Evolutionary conservation across 2,113 vertebrate species (phyloP).

Genomic region (Tympanuchus pallidicinctus): DNA sequence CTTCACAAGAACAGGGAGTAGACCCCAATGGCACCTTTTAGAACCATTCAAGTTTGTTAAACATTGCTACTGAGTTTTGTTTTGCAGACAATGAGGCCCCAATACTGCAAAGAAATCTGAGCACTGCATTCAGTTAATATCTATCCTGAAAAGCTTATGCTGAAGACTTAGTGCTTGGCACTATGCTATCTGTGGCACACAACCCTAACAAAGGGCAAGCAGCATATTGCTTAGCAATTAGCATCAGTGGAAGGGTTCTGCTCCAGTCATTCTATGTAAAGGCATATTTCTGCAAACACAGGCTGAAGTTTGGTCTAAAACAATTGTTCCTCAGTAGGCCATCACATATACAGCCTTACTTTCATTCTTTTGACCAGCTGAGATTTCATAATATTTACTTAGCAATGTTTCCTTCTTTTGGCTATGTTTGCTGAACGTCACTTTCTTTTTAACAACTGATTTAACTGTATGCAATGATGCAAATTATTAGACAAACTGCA

Average conservation of each 20-base stretch:
- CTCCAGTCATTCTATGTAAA: background rate
- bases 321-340: background rate
- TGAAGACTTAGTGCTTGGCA: background rate
- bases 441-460: constrained; percentile 5
- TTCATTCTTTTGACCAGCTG: background rate
- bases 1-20: background rate
- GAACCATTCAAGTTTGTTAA: background rate
- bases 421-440: constrained; percentile 20
- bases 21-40: background rate
- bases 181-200: background rate
- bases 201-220: background rate
- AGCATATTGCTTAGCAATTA: background rate
- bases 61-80: background rate
- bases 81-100: background rate
- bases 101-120: background rate
- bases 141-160: background rate
- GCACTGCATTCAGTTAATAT: background rate
- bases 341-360: background rate
- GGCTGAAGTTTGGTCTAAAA: background rate
- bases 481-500: background rate
- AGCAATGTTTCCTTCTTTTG: constrained; percentile 2
- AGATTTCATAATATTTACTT: constrained; percentile 52
- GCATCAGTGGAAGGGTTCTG: background rate
- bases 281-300: constrained; percentile 19
- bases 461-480: background rate